Conservation (phyloP, 2,113 vertebrate species). For the Aldabrachelys gigantea region DNA sequence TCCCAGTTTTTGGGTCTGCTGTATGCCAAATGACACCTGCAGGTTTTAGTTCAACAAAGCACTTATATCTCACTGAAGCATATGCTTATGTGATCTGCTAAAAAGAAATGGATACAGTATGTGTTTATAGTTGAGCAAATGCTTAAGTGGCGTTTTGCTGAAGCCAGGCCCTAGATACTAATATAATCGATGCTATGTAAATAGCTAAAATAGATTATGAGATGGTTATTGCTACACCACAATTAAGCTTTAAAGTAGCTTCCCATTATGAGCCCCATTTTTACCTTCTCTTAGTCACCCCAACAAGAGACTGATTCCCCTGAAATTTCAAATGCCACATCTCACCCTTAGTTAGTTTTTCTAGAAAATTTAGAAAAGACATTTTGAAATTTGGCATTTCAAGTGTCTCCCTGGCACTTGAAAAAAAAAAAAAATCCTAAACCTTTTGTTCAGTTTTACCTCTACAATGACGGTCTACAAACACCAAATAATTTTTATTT, state of each 20-base stretch:
- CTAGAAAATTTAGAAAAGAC: not conserved
- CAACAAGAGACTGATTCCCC: not conserved
- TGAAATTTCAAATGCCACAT: not conserved
- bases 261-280: not conserved
- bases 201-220: rapidly evolving
- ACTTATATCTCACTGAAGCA: not conserved
- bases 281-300: not conserved
- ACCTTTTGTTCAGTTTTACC: not conserved
- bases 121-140: not conserved
- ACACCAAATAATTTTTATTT: not conserved
- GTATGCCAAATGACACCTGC: not conserved
- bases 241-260: not conserved
- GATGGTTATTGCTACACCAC: not conserved
- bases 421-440: not conserved
- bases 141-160: not conserved
- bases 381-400: not conserved
- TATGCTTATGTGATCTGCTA: not conserved
- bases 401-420: not conserved
- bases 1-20: not conserved
- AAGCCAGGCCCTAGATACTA: not conserved
- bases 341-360: not conserved
- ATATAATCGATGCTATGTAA: rapidly evolving
- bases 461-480: not conserved
- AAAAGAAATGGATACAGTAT: not conserved
- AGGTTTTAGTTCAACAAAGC: not conserved